Conservation (phyloP, 2,797 vertebrate genomes). For the Oreochromis mossambicus region DNA sequence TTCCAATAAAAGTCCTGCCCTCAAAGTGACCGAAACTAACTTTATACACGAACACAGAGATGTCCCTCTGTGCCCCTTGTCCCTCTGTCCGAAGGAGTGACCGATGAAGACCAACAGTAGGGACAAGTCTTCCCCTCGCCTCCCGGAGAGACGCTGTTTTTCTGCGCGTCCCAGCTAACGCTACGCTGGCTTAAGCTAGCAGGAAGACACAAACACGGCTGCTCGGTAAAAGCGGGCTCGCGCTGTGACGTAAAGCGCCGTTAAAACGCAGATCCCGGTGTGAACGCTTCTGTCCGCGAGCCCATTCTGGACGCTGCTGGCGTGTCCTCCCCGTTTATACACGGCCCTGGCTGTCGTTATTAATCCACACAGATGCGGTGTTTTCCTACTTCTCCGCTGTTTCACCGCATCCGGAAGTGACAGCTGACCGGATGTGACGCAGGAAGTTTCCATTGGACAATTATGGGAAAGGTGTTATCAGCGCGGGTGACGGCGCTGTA, state of each 20-base stretch:
- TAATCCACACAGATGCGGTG: constrained; percentile 51
- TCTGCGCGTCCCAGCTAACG: constrained; percentile 51
- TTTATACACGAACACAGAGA: not conserved
- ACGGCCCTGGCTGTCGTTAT: constrained; percentile 44
- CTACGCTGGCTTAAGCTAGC: constrained; percentile 60
- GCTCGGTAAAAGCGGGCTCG: constrained; percentile 23
- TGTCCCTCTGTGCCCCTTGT: not conserved
- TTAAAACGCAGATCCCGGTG: not conserved
- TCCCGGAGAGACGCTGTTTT: not conserved
- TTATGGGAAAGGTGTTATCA: constrained; percentile 37
- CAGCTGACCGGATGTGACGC: constrained; percentile 62
- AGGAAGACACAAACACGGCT: constrained; percentile 45
- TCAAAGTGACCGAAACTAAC: not conserved
- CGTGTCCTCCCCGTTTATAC: not conserved
- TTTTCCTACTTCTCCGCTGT: constrained; percentile 47
- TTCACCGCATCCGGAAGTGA: constrained; percentile 73
- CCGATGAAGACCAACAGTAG: not conserved
- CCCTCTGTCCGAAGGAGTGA: not conserved
- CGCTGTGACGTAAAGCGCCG: not conserved
- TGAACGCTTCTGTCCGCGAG: not conserved
- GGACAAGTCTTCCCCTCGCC: not conserved
- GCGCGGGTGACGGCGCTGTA: not conserved
- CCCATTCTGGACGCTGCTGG: not conserved
- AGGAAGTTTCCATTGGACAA: constrained; percentile 31
- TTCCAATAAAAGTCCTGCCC: not conserved